phyloP scores from a whole-genome alignment of 1,140 invertebrate species.

The Zaprionus davidi region DNA sequence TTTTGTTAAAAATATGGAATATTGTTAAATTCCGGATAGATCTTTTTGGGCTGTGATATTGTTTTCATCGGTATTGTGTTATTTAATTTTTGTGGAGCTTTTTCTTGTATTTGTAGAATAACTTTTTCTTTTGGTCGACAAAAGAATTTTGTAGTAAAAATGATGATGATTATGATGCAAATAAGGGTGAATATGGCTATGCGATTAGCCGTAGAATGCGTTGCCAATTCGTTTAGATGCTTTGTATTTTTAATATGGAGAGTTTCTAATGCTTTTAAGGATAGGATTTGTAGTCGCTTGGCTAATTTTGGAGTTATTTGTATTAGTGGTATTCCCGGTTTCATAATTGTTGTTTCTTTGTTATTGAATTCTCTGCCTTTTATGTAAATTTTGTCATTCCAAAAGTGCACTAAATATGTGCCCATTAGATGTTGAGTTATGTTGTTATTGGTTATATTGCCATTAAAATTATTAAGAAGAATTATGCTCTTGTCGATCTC shows the following conservation, averaged over 20 bases:
- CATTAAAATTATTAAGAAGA: constrained; percentile 7
- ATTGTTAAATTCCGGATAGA: no score
- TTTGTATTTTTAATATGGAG: background rate
- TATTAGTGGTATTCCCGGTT: background rate
- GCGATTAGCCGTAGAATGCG: background rate
- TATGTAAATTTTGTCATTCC: no score
- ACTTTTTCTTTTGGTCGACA: no score
- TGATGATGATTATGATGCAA: no score
- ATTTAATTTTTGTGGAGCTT: no score
- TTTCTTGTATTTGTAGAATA: no score
- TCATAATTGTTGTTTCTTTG: background rate
- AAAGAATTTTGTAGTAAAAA: no score
- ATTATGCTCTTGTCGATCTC: background rate
- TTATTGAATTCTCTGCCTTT: background rate
- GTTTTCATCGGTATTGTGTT: no score
- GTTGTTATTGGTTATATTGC: background rate
- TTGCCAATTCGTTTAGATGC: background rate
- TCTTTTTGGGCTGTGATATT: no score
- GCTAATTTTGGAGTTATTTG: background rate
- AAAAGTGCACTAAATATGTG: no score
- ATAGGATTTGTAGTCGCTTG: background rate
- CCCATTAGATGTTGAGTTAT: background rate
- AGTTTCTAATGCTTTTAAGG: background rate
- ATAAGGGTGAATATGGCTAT: no score
- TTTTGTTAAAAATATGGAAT: background rate